Evolutionary conservation across 2,113 vertebrate species (phyloP), one percentile per base, ranked within the genome.

Genomic region (Gavia stellata): DNA sequence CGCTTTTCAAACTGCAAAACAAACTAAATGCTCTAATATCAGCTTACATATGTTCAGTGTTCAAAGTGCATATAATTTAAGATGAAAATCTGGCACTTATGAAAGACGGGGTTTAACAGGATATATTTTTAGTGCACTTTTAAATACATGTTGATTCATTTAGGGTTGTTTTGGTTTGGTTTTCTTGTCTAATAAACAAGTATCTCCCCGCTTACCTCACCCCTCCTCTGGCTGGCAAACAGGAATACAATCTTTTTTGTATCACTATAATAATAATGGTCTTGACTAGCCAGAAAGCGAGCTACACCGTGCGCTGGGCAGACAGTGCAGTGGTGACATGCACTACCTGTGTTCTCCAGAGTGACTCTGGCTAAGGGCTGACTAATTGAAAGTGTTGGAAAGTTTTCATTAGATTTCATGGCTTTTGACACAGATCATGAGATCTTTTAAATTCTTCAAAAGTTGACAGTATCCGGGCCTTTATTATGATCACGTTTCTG

Each of bases 71-170:
- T 92, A 59, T 91, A 56, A 85, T 68, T 94, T 83, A 55, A 81
- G 59, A 18, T 66, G 26, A 85, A 86, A 81, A 56, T 78, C 88
- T 90, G 66, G 75, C 62, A 84, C 53, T 96, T 90, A 73, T 0
- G 25, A 94, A 42, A 78, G 38, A 92, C 56, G 44, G 66, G 59
- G 56, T 78, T 80, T 49, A 80, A 73, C 86, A 94, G 65, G 40
- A 83, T 89, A n/a, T 81, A 44, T 29, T 94, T 84, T 92, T 94
- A 92, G 92, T 97, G 92, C 94, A 95, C 94, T 95, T 96, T 95
- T 95, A 89, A 87, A 85, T 94, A 87, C 44, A 65, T 84, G 49
- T 56, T 53, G 33, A 81, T 81, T 90, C 88, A 78, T 47, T 95
- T 80, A 73, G 72, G 80, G 84, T 92, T 91, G 70, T 8, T 91